Conservation (phyloP, 2,113 vertebrate species). For the Oxygymnocypris stewartii region DNA sequence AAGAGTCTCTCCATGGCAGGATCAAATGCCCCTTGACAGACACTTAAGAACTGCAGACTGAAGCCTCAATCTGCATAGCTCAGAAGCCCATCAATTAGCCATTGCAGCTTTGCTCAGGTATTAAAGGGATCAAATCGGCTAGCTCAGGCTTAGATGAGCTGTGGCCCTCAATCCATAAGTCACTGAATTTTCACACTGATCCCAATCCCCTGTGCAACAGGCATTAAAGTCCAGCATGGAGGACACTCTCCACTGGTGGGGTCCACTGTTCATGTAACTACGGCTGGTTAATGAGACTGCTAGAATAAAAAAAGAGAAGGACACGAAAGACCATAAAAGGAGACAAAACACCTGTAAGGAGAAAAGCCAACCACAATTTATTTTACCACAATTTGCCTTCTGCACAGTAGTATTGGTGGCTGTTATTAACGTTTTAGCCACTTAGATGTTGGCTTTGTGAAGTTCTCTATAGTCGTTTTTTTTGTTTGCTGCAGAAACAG, state of each 20-base stretch:
- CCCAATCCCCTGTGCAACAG: conserved; percentile 47
- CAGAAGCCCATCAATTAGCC: conserved; percentile 73
- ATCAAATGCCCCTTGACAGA: conserved; percentile 58
- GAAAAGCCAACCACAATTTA: too few species aligned
- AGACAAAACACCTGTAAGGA: not conserved
- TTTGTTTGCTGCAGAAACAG: too few species aligned
- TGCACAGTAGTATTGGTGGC: too few species aligned
- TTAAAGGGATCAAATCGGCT: conserved; percentile 71
- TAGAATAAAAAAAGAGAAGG: too few species aligned
- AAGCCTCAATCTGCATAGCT: conserved; percentile 65
- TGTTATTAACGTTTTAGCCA: too few species aligned
- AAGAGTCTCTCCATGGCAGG: conserved; percentile 6
- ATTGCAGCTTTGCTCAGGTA: conserved; percentile 72
- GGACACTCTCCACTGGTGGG: not conserved
- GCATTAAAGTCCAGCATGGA: conserved; percentile 1
- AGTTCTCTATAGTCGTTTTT: too few species aligned
- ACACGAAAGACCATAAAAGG: not conserved
- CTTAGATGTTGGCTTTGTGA: too few species aligned
- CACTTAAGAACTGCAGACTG: conserved; percentile 62
- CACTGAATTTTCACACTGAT: conserved; percentile 56
- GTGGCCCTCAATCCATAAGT: conserved; percentile 57
- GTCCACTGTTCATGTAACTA: not conserved
- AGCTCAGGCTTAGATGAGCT: conserved; percentile 62
- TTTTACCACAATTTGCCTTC: too few species aligned
- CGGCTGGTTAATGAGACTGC: not conserved